These are phyloP conservation scores for Camelus dromedarius DNA, from an alignment of 2,113 vertebrate genomes.

Conservation along the genomic window DNA sequence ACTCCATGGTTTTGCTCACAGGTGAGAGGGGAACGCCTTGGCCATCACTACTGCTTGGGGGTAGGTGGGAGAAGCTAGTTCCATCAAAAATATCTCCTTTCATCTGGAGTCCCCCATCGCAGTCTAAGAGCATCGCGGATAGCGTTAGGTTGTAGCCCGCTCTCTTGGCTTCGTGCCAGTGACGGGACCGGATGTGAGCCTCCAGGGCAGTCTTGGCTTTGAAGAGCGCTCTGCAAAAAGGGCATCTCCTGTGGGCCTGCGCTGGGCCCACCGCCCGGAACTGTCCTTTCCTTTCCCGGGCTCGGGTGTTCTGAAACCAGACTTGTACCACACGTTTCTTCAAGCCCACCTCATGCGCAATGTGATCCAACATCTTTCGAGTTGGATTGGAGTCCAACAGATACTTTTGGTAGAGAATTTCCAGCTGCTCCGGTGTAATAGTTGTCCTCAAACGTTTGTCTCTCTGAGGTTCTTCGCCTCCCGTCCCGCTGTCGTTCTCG, in stretches of 20 bases:
- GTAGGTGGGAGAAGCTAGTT: slow-evolving; percentile 92
- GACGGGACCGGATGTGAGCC: slow-evolving; percentile 98
- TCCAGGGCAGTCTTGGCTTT: slow-evolving; percentile 99
- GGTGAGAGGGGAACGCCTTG: slow-evolving; percentile 96
- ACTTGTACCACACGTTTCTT: slow-evolving; percentile 99
- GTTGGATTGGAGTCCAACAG: slow-evolving; percentile 98
- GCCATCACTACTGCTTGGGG: slow-evolving; percentile 91
- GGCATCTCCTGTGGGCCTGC: slow-evolving; percentile 97
- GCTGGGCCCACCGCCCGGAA: slow-evolving; percentile 98
- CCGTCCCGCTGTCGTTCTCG: slow-evolving; percentile 97
- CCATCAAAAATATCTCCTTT: slow-evolving; percentile 96
- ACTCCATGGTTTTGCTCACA: slow-evolving; percentile 95
- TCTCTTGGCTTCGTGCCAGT: slow-evolving; percentile 99
- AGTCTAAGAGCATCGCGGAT: slow-evolving; percentile 95
- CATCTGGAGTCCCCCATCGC: slow-evolving; percentile 93
- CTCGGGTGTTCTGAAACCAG: slow-evolving; percentile 99
- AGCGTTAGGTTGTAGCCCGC: slow-evolving; percentile 97
- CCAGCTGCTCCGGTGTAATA: slow-evolving; percentile 99
- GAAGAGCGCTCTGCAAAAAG: slow-evolving; percentile 98
- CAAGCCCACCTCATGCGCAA: slow-evolving; percentile 98
- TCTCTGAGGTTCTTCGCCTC: slow-evolving; percentile 97
- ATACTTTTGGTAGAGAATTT: slow-evolving; percentile 99
- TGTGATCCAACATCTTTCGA: slow-evolving; percentile 99
- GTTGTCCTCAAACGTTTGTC: slow-evolving; percentile 98
- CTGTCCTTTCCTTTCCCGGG: slow-evolving; percentile 98